phyloP scores from a whole-genome alignment of 2,888 invertebrate genomes.

The Parnassius orleans region DNA sequence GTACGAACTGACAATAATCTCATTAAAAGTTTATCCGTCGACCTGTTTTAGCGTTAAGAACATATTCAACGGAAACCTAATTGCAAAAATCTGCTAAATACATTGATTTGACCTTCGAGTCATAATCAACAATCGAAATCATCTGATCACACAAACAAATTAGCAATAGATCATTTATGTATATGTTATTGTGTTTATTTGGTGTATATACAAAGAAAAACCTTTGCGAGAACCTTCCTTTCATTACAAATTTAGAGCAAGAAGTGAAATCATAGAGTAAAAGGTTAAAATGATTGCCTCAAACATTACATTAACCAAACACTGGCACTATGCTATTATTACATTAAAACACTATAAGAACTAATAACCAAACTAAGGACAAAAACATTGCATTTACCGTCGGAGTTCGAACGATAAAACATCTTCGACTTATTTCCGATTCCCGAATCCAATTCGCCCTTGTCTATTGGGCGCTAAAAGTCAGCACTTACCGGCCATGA shows the following conservation, averaged over 20 bases:
- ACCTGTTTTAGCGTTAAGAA: constrained; percentile 27
- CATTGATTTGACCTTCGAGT: constrained; percentile 51
- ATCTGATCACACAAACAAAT: constrained; percentile 61
- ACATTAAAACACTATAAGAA: constrained; percentile 70
- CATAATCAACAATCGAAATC: constrained; percentile 54
- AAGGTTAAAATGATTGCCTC: constrained; percentile 70
- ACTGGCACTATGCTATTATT: constrained; percentile 66
- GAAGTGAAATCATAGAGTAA: constrained; percentile 57
- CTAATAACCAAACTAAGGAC: constrained; percentile 76
- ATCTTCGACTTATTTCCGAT: constrained; percentile 79
- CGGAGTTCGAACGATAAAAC: constrained; percentile 82
- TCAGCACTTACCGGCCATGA: constrained; percentile 91
- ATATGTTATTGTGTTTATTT: constrained; percentile 34
- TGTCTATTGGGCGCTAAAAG: constrained; percentile 80
- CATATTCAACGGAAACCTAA: constrained; percentile 33
- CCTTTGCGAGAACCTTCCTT: constrained; percentile 59
- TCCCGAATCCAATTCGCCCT: constrained; percentile 81
- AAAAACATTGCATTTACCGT: constrained; percentile 81
- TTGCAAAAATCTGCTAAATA: constrained; percentile 45
- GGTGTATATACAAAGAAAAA: constrained; percentile 40
- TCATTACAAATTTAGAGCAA: constrained; percentile 52
- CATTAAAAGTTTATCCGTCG: constrained; percentile 4
- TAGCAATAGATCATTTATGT: constrained; percentile 40
- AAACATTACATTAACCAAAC: constrained; percentile 65
- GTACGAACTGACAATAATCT: constrained; percentile 2